Evolutionary conservation across 2,113 vertebrate genomes (phyloP), one percentile per base, ranked within the genome.

Genomic region (Nymphicus hollandicus): DNA sequence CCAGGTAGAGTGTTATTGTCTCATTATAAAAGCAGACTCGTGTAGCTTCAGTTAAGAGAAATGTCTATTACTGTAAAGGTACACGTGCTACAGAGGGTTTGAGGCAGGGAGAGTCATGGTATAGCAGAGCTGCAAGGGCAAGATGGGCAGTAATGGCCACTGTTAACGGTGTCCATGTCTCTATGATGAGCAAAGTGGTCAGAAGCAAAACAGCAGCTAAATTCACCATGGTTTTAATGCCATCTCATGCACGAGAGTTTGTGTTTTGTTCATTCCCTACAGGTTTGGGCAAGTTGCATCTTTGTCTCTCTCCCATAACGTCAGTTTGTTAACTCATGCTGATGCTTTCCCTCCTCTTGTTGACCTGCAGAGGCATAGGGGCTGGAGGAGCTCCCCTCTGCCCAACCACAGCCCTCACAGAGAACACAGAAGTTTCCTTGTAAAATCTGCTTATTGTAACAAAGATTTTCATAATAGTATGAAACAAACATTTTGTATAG

Each of bases 301-400:
- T 37, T 35, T 65, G 37, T n/a, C 11, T 9, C 20, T 74, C 37
- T 66, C 46, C n/a, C 1, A 0, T 24, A 33, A 39, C 20, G 10
- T 46, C 0, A 1, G 35, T n/a, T n/a, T 29, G n/a, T 79, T 80
- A 37, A 47, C 13, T 6, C 24, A 5, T 13, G 9, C 28, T 69
- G 47, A 33, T 1, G 5, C 47, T 73, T 60, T 47, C 23, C 49
- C 15, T 76, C 37, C 33, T 33, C 25, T 24, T 56, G 58, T n/a
- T 46, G 70, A 37, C 10, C 25, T 29, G 33, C 55, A 58, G 53
- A 55, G 53, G n/a, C 13, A 61, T 9, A 27, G 52, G 28, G 24
- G 17, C 8, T 44, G 0, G 1, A 0, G 1, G 29, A 12, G 8
- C 43, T 74, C 41, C 60, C 7, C 19, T n/a, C 35, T 64, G 37